A percentile compares a stretch with the other conserved stretches of the same genome.
phyloP scores from a whole-genome alignment of 1,140 invertebrate species.

The Brachionus rubens region DNA sequence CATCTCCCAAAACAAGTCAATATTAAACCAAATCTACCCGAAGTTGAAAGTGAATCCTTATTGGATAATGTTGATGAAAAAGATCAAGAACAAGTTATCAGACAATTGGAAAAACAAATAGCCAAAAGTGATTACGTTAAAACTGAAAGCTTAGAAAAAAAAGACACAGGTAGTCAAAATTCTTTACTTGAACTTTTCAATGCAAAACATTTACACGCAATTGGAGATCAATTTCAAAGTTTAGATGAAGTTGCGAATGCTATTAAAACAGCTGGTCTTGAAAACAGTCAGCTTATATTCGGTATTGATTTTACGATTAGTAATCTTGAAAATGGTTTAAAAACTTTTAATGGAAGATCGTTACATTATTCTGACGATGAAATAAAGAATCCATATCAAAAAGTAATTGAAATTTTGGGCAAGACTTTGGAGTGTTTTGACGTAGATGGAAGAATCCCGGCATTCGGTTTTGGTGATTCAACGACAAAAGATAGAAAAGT shows the following conservation, averaged over 20 bases:
- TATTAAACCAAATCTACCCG: not conserved
- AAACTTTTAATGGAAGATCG: constrained; percentile 40
- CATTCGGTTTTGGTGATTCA: constrained; percentile 63
- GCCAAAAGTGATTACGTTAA: not conserved
- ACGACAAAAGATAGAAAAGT: constrained; percentile 58
- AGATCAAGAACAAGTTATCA: not conserved
- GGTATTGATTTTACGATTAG: constrained; percentile 47
- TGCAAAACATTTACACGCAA: constrained; percentile 21
- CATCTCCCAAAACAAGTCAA: not conserved
- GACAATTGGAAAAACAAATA: not conserved
- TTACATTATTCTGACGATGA: constrained; percentile 39
- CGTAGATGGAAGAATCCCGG: constrained; percentile 58
- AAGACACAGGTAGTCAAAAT: constrained; percentile 40
- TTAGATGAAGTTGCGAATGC: constrained; percentile 33
- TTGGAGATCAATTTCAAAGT: constrained; percentile 26
- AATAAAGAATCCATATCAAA: constrained; percentile 46
- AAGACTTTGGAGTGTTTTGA: constrained; percentile 62
- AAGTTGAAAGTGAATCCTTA: not conserved
- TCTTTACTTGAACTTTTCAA: constrained; percentile 29
- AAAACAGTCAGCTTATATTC: constrained; percentile 40
- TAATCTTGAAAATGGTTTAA: constrained; percentile 46
- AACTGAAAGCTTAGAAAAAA: not conserved
- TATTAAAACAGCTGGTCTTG: constrained; percentile 30
- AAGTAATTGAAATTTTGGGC: constrained; percentile 63
- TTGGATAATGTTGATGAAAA: not conserved